Conservation (phyloP, 2,113 vertebrate genomes). For the Cygnus buccinator region DNA sequence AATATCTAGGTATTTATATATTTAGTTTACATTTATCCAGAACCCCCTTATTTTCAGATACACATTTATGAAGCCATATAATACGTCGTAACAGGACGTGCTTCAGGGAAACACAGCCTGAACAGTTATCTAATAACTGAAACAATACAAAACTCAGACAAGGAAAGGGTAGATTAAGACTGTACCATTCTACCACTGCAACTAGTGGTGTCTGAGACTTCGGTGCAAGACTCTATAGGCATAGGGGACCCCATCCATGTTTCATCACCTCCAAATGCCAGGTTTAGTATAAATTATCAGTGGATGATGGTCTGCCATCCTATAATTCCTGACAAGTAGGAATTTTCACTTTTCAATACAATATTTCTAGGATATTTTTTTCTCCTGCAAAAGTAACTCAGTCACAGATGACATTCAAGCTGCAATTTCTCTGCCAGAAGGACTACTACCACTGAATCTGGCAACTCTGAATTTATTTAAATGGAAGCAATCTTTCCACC, state of each 20-base stretch:
- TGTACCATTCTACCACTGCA: not conserved
- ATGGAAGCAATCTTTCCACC: not conserved
- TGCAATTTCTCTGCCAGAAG: not conserved
- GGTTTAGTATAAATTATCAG: rapidly evolving
- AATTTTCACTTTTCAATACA: not conserved
- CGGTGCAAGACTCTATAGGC: not conserved
- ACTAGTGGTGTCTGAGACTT: not conserved
- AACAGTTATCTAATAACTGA: not conserved
- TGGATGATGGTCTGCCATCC: not conserved
- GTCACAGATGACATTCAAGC: not conserved
- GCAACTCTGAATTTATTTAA: not conserved
- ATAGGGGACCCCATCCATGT: not conserved
- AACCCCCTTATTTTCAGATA: not conserved
- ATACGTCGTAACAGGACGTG: not conserved
- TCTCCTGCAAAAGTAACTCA: not conserved
- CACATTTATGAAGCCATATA: not conserved
- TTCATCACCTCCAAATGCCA: not conserved
- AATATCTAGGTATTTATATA: not conserved
- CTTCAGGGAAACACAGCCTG: not conserved
- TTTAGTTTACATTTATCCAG: not conserved
- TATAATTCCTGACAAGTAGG: not conserved
- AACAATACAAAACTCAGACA: not conserved
- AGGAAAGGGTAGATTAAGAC: not conserved
- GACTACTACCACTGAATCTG: not conserved
- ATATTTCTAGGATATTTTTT: not conserved